Evolutionary conservation across 2,888 invertebrate species (phyloP), one percentile per base, ranked within the genome.

Genomic region (Tenodera sinensis): DNA sequence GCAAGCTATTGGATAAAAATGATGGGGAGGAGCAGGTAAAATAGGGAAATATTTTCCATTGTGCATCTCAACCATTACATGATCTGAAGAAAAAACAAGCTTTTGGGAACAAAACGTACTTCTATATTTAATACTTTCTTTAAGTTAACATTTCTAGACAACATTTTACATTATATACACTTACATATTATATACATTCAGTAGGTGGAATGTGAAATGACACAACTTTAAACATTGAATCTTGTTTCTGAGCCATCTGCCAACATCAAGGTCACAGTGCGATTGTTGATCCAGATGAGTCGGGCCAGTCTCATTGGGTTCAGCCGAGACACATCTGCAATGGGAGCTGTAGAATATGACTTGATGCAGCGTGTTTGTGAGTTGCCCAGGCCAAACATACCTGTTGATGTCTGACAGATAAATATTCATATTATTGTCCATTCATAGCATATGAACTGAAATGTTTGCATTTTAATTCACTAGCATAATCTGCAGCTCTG

Each of bases 341-440:
- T 97, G 0, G 98, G 98, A 8, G 97, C 97, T 0, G 98, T 98
- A 91, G 98, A 98, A 94, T 98, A 98, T 87, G 98, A 98, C 93
- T 99, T 98, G 83, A 99, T 96, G 94, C 99, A 99, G 90, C 98
- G 97, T 0, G 99, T 99, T 94, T 99, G 99, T 8, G 98, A 98
- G 91, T 99, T 98, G 27, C 99, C 99, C 92, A 99, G 95, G 0
- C 99, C 99, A 94, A 99, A 99, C 96, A 99, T 97, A 88, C 98
- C 98, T 27, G 96, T 95, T n/a, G 95, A 95, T 25, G 95, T 95
- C 95, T 96, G 94, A 84, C 86, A 89, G 84, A 82, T 1, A 54
- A 34, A 84, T 84, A 25, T 84, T 84, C 14, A 34, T 14, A 12
- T 71, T 71, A 71, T 54, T 54, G 7, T 6, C 54, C 12, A 71